A percentile compares a stretch with the other conserved stretches of the same genome.
These are phyloP conservation scores for Pseudonaja textilis DNA, from an alignment of 2,113 vertebrate genomes.

Conservation along the genomic window DNA sequence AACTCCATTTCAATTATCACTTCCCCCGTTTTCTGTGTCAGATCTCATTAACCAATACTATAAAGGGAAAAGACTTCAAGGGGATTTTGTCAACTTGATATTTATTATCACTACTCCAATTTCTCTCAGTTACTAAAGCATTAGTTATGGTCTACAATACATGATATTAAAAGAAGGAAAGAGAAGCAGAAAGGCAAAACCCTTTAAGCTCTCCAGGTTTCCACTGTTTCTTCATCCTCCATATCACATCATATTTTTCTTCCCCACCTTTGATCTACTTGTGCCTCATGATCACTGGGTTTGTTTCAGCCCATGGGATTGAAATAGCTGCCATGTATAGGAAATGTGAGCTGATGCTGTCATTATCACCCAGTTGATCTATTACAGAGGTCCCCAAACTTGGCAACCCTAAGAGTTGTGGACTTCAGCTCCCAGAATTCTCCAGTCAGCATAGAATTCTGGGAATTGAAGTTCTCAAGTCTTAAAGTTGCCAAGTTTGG, in stretches of 20 bases:
- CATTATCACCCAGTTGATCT: background rate
- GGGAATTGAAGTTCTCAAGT: too few species aligned
- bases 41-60: slow-evolving; percentile 34
- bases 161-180: background rate
- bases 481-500: too few species aligned
- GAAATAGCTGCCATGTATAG: background rate
- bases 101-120: background rate
- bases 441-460: too few species aligned
- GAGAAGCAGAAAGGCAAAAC: background rate
- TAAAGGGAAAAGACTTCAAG: background rate
- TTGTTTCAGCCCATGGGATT: background rate
- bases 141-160: background rate
- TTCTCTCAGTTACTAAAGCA: background rate
- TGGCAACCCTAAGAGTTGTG: too few species aligned
- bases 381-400: too few species aligned
- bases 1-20: slow-evolving; percentile 28
- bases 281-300: background rate
- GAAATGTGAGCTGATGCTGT: background rate
- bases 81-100: background rate
- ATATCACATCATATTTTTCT: too few species aligned
- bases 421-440: too few species aligned
- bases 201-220: background rate
- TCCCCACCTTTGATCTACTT: background rate
- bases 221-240: background rate
- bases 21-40: slow-evolving; percentile 19